phyloP scores from a whole-genome alignment of 1,140 invertebrate species.

The Gonioctena quinquepunctata region DNA sequence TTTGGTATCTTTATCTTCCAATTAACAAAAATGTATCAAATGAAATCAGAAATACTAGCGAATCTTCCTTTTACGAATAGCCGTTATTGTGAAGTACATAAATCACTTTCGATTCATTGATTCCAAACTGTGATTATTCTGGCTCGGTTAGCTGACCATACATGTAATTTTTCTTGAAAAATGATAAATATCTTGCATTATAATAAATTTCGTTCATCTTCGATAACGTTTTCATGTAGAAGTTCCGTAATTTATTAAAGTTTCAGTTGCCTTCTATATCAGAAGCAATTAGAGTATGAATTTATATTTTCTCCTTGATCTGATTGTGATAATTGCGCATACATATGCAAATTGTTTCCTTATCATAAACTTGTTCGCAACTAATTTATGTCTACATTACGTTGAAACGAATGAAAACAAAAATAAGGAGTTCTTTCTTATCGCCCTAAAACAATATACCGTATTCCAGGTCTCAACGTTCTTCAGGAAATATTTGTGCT shows the following conservation, averaged over 20 bases:
- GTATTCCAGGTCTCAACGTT: too few relatives aligned
- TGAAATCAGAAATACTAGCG: too few relatives aligned
- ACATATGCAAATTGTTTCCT: slow-evolving; percentile 7
- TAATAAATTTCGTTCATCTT: background rate
- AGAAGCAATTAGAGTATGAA: slow-evolving; percentile 2
- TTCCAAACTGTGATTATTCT: background rate
- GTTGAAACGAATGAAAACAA: too few relatives aligned
- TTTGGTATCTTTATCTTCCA: too few relatives aligned
- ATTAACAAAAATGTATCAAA: too few relatives aligned
- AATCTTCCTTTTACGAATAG: too few relatives aligned
- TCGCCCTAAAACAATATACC: too few relatives aligned
- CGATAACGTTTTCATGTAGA: background rate
- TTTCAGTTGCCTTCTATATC: background rate
- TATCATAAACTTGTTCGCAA: background rate
- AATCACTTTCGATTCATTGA: background rate
- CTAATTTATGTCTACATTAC: background rate
- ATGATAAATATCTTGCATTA: background rate
- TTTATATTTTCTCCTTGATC: slow-evolving; percentile 1
- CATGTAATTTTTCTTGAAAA: background rate
- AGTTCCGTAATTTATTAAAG: background rate
- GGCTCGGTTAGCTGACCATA: too few relatives aligned
- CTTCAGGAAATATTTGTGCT: too few relatives aligned
- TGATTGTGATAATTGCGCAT: slow-evolving; percentile 5
- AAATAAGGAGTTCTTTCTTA: too few relatives aligned
- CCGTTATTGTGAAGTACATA: background rate